Evolutionary conservation across 2,888 invertebrate species (phyloP), one percentile per base, ranked within the genome.

Genomic region (Salticus scenicus): DNA sequence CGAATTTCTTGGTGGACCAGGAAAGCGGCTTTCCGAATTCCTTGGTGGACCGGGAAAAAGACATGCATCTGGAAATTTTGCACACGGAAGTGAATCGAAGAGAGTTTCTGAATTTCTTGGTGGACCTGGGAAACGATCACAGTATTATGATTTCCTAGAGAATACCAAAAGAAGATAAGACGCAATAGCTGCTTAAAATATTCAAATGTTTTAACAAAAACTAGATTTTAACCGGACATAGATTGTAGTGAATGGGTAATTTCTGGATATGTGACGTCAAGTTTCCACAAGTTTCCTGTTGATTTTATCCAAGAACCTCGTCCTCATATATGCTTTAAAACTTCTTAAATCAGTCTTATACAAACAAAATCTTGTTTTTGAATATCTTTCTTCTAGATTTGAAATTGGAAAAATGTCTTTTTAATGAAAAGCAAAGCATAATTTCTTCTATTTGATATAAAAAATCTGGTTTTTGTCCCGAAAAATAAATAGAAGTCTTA

Each of bases 31-130:
- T 14, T 87, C 84, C 1, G 84, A 87, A 70, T 88, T 88, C 63
- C 71, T 88, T 17, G 88, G 88, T 17, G 88, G 88, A 63, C 88
- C 88, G 0, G 88, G 88, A 12, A 88, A 88, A 31, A 71, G 88
- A 24, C 24, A 69, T 24, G 27, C 64, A 1, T 20, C 72, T 27
- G 31, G 63, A 31, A 37, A 41, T 37, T 14, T 30, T 2, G 12
- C 77, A 17, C 77, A 83, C 42, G 14, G 69, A 31, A 41, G 63
- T 2, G 31, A 73, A 20, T 27, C 47, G 1, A 86, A 86, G 41
- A 66, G 87, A 24, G 51, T 82, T 5, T 87, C 87, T 12, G 88
- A 88, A 73, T 88, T 88, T 64, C 79, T 88, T 8, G 88, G 88
- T 10, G 88, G 88, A 27, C 88, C 88, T 17, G 88, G 88, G 63